phyloP scores from a whole-genome alignment of 2,888 invertebrate genomes.

The Herminia tarsipennalis region DNA sequence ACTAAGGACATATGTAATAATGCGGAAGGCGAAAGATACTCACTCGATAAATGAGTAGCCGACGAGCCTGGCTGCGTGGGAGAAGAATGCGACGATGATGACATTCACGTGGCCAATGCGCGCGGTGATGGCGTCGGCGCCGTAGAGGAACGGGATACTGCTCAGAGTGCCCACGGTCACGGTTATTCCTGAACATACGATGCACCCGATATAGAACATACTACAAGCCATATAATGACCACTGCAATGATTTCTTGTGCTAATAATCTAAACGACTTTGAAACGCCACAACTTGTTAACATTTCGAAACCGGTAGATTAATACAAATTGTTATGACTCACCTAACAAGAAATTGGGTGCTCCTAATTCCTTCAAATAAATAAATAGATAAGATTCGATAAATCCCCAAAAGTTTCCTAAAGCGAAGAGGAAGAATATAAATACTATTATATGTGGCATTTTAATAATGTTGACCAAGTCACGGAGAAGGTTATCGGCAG shows the following conservation, averaged over 20 bases:
- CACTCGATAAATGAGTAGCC: constrained; percentile 95
- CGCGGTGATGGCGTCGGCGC: constrained; percentile 93
- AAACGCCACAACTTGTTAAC: no score
- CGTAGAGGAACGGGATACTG: constrained; percentile 93
- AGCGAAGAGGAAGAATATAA: constrained; percentile 92
- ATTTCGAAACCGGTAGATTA: no score
- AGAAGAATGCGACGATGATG: constrained; percentile 93
- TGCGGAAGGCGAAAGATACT: constrained; percentile 62
- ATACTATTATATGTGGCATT: constrained; percentile 92
- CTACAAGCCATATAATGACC: constrained; percentile 5
- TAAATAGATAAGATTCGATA: constrained; percentile 94
- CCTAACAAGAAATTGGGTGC: constrained; percentile 93
- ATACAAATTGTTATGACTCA: no score
- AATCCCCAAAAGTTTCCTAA: constrained; percentile 96
- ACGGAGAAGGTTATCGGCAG: constrained; percentile 91
- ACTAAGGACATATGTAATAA: constrained; percentile 27
- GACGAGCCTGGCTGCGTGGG: constrained; percentile 92
- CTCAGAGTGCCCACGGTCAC: constrained; percentile 94
- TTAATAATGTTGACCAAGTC: constrained; percentile 91
- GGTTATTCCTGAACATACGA: constrained; percentile 88
- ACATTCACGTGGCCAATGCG: constrained; percentile 93
- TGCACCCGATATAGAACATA: constrained; percentile 31
- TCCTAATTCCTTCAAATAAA: constrained; percentile 93
- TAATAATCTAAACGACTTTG: neutral
- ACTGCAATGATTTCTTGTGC: neutral